These are phyloP conservation scores for Hassar affinis DNA, from an alignment of 2,113 vertebrate species.

Conservation along the genomic window DNA sequence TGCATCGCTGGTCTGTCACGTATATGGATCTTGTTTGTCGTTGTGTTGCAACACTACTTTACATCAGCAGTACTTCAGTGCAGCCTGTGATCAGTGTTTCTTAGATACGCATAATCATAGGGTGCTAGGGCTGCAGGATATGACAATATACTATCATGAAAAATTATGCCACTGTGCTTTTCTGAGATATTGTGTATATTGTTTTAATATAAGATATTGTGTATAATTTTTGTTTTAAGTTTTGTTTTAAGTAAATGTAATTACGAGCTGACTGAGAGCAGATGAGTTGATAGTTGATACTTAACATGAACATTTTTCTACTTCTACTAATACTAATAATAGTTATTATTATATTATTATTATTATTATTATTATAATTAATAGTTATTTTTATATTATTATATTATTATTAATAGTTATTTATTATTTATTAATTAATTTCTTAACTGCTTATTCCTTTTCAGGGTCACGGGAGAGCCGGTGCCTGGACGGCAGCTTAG, in stretches of 20 bases:
- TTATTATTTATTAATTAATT: too few species aligned
- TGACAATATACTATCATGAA: background rate
- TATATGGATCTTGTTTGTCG: conserved; percentile 35
- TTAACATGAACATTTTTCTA: too few species aligned
- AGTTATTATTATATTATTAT: too few species aligned
- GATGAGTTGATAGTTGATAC: background rate
- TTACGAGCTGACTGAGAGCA: background rate
- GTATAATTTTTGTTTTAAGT: background rate
- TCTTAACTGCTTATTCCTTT: too few species aligned
- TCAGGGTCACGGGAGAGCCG: too few species aligned
- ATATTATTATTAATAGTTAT: too few species aligned
- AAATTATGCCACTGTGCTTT: background rate
- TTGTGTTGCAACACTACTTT: conserved; percentile 45
- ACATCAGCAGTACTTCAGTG: conserved; percentile 30
- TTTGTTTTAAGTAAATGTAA: background rate
- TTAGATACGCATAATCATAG: conserved; percentile 55
- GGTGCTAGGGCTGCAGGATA: conserved; percentile 35
- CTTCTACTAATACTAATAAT: too few species aligned
- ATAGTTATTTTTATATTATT: too few species aligned
- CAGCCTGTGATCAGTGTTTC: conserved; percentile 32
- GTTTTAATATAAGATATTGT: background rate
- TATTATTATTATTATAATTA: background rate
- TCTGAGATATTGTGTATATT: background rate
- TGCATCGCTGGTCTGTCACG: conserved; percentile 23
- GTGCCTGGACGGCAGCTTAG: too few species aligned